Conservation (phyloP, 2,113 vertebrate genomes). For the Nesoenas mayeri region DNA sequence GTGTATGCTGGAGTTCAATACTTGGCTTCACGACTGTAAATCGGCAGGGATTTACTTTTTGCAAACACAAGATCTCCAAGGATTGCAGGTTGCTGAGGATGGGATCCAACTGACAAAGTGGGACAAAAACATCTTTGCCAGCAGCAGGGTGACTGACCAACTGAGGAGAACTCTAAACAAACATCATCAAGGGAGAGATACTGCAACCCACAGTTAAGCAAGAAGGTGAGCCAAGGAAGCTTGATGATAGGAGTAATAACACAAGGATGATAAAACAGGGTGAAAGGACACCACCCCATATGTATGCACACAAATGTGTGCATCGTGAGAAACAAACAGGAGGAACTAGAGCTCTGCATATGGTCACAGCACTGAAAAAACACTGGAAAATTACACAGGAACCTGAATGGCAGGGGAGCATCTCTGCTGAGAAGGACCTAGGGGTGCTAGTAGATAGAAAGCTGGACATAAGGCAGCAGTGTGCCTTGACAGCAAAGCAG, state of each 20-base stretch:
- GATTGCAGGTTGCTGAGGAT: background rate
- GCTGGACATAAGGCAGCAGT: background rate
- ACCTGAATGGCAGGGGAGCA: background rate
- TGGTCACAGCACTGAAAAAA: background rate
- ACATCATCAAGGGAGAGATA: background rate
- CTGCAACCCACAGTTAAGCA: background rate
- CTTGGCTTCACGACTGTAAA: background rate
- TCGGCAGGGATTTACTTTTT: background rate
- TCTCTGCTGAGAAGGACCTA: background rate
- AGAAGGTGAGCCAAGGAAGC: background rate
- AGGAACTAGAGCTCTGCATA: background rate
- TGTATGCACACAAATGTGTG: background rate
- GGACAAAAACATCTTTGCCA: background rate
- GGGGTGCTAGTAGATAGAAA: background rate
- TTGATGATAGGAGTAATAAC: background rate
- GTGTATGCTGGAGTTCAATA: background rate
- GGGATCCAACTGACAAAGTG: background rate
- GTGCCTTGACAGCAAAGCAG: background rate
- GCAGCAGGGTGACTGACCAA: background rate
- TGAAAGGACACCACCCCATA: background rate
- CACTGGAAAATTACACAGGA: too few relatives aligned
- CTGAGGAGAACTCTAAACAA: background rate
- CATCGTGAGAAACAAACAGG: background rate
- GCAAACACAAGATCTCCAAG: background rate
- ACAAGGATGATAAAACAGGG: background rate